Base-by-base conservation (phyloP, 1,140 invertebrate species). In the Sipha flava region DNA sequence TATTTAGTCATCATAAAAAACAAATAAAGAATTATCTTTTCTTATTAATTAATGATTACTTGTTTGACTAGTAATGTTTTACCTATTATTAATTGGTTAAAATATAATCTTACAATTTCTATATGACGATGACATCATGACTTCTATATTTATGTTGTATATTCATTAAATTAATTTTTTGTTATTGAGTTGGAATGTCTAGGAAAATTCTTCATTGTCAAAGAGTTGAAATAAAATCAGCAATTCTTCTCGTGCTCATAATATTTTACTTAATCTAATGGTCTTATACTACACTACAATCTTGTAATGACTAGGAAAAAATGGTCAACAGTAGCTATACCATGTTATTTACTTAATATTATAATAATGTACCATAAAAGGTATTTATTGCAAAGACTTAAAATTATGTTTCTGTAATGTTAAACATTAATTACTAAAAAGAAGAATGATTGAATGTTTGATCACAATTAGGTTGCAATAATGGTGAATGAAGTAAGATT, bases 401-500 rank as follows among this genome's bases (percentile, higher is more conserved):
- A 59, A n/a, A 77, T 40, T 77, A 77, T 14, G 10, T 57, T 77
- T 59, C 14, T 34, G 26, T 57, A 59, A 77, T 43, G 29, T 70
- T 70, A 54, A 75, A 77, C 31, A 54, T 57, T 59, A 77, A 54
- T 52, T 57, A 77, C 54, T 77, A 59, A 37, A 59, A 77, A 77
- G 73, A 77, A 77, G 47, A 77, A 77, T 77, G 73, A 77, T 77
- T 77, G 73, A 77, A 77, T 77, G 49, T 77, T 77, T 77, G 52
- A 77, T 77, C 73, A 77, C 73, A 77, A 77, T 77, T 40, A 59
- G 73, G 73, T 77, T 77, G 73, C 73, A 77, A 77, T 57, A 23
- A 70, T 77, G 73, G 73, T 77, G 73, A 77, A 59, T 54, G 47
- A 75, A 77, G 31, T 57, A 57, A 34, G 73, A 77, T 77, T 77